These are phyloP conservation scores for Sceliomorpha sp. DNA, from an alignment of 2,888 invertebrate genomes.

Conservation along the genomic window DNA sequence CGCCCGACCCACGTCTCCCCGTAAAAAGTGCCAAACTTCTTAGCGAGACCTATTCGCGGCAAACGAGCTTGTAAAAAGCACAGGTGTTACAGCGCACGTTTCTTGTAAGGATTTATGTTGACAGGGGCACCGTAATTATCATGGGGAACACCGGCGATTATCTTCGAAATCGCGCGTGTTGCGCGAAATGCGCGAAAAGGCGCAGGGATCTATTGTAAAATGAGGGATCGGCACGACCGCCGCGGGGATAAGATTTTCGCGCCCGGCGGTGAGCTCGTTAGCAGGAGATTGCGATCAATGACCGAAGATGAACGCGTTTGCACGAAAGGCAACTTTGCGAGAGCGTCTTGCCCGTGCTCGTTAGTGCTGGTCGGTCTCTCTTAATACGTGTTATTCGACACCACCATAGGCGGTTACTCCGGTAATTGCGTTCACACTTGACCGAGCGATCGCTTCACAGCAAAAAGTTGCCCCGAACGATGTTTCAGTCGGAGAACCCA, in stretches of 20 bases:
- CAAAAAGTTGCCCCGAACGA: constrained; percentile 35
- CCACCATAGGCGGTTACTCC: constrained; percentile 72
- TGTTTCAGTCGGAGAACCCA: constrained; percentile 21
- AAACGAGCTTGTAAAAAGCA: no score
- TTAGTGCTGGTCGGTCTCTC: constrained; percentile 66
- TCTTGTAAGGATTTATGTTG: not conserved
- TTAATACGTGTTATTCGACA: constrained; percentile 75
- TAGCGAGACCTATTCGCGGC: no score
- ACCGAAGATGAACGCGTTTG: constrained; percentile 77
- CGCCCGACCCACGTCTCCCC: no score
- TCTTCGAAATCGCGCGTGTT: constrained; percentile 5
- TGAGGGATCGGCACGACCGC: constrained; percentile 39
- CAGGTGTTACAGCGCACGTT: not conserved
- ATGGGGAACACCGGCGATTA: constrained; percentile 23
- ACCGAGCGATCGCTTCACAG: constrained; percentile 57
- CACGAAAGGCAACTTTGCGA: constrained; percentile 66
- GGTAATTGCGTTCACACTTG: constrained; percentile 77
- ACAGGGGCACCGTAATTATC: constrained; percentile 23
- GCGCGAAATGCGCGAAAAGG: constrained; percentile 16
- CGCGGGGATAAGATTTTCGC: constrained; percentile 73
- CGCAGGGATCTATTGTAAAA: constrained; percentile 27
- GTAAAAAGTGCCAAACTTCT: no score
- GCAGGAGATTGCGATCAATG: constrained; percentile 77
- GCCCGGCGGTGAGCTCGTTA: constrained; percentile 76
- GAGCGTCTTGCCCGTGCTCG: constrained; percentile 65